Evolutionary conservation across 2,797 vertebrate species (phyloP).

Genomic region (Melopsittacus undulatus): DNA sequence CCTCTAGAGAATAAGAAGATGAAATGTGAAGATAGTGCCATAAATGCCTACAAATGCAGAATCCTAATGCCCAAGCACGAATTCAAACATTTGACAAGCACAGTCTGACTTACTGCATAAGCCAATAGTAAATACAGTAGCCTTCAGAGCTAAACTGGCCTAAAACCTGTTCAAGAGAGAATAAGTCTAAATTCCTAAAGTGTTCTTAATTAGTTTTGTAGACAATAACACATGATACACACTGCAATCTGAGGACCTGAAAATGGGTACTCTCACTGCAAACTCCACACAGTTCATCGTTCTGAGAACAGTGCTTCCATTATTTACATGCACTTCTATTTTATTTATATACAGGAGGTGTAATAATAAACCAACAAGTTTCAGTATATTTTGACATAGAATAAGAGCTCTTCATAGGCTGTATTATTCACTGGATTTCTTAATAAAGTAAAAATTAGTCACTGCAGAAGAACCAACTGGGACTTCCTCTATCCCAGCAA

Average conservation of each 20-base stretch:
- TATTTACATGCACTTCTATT: neutral
- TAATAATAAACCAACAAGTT: neutral
- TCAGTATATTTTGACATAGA: neutral
- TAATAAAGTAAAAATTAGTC: conserved; percentile 11
- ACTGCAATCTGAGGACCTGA: neutral
- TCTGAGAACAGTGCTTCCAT: neutral
- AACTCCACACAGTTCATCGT: neutral
- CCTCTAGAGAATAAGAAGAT: neutral
- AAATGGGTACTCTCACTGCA: neutral
- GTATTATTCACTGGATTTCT: neutral
- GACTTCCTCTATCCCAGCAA: conserved; percentile 5
- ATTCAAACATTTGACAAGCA: neutral
- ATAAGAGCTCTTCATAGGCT: neutral
- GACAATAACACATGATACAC: neutral
- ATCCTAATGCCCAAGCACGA: neutral
- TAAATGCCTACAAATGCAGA: neutral
- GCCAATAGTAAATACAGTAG: neutral
- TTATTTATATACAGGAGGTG: neutral
- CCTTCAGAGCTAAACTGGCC: neutral
- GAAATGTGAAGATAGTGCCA: neutral
- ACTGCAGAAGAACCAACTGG: neutral
- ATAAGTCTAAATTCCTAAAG: neutral
- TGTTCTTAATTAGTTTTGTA: neutral
- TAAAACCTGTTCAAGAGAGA: neutral
- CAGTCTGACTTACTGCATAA: neutral